Evolutionary conservation across 2,888 invertebrate species (phyloP).

Genomic region (Euspilapteryx auroguttella): DNA sequence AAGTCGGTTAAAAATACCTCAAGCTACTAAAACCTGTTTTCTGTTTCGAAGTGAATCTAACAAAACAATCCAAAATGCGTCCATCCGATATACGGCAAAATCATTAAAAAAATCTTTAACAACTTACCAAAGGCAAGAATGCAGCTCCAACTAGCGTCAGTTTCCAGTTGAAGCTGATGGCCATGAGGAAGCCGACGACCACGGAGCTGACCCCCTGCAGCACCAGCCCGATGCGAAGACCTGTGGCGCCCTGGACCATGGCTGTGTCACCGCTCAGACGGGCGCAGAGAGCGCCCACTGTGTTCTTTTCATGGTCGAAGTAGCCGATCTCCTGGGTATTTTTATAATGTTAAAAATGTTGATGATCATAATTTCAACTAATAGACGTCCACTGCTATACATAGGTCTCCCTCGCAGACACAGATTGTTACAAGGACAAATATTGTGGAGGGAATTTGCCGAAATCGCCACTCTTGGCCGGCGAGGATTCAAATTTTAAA

Average conservation of each 20-base stretch:
- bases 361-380: not conserved
- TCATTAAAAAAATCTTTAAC: not conserved
- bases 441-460: too few species aligned
- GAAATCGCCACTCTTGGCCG: not conserved
- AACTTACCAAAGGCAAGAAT: conserved; percentile 58
- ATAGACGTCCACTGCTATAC: not conserved
- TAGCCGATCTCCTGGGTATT: conserved; percentile 59
- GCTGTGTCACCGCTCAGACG: conserved; percentile 66
- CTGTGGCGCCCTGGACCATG: conserved; percentile 67
- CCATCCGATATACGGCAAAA: not conserved
- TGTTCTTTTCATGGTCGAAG: conserved; percentile 63
- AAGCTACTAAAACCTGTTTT: too few species aligned
- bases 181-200: conserved; percentile 58
- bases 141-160: conserved; percentile 62
- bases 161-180: conserved; percentile 63
- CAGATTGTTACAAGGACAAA: too few species aligned
- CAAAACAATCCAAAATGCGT: too few species aligned
- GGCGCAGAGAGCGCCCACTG: conserved; percentile 65
- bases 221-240: conserved; percentile 61
- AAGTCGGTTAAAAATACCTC: too few species aligned
- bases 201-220: conserved; percentile 65
- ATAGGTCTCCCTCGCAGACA: not conserved
- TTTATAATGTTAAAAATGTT: conserved; percentile 10
- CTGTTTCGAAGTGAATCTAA: too few species aligned
- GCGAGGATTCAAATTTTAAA: not conserved